Conservation (phyloP, 2,113 vertebrate species). For the Reinhardtius hippoglossoides region DNA sequence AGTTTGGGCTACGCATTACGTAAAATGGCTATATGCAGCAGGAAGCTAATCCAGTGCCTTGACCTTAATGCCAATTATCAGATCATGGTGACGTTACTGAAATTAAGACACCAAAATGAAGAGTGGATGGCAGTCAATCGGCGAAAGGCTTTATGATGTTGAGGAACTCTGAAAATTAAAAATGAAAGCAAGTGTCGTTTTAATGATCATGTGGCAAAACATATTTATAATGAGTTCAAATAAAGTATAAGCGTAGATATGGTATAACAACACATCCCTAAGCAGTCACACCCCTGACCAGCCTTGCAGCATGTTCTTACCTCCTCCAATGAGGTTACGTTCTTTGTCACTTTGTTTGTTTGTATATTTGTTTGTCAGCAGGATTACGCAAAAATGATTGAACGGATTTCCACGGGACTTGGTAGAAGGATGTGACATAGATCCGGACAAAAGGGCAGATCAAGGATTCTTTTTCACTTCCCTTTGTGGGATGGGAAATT, state of each 20-base stretch:
- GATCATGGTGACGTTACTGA: constrained; percentile 68
- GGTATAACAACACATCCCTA: not conserved
- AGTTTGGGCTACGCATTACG: constrained; percentile 64
- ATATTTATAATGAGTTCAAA: not conserved
- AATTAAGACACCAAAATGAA: constrained; percentile 47
- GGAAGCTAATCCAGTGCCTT: constrained; percentile 73
- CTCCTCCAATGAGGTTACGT: too few relatives aligned
- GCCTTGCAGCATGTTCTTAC: not conserved
- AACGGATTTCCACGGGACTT: too few relatives aligned
- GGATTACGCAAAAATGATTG: too few relatives aligned
- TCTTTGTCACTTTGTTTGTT: too few relatives aligned
- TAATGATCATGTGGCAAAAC: not conserved
- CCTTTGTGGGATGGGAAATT: too few relatives aligned
- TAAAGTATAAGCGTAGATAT: too few relatives aligned
- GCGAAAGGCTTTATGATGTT: not conserved
- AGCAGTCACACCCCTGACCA: not conserved
- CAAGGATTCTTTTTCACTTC: too few relatives aligned
- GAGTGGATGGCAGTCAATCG: not conserved
- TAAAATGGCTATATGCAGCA: constrained; percentile 80
- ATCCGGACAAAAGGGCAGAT: too few relatives aligned
- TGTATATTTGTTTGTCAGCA: too few relatives aligned
- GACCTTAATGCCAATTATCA: constrained; percentile 83
- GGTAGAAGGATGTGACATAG: too few relatives aligned
- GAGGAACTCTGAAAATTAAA: not conserved
- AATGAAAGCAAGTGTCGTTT: not conserved